Evolutionary conservation across 1,140 invertebrate species (phyloP), one percentile per base, ranked within the genome.

Genomic region (Bombus superbus): DNA sequence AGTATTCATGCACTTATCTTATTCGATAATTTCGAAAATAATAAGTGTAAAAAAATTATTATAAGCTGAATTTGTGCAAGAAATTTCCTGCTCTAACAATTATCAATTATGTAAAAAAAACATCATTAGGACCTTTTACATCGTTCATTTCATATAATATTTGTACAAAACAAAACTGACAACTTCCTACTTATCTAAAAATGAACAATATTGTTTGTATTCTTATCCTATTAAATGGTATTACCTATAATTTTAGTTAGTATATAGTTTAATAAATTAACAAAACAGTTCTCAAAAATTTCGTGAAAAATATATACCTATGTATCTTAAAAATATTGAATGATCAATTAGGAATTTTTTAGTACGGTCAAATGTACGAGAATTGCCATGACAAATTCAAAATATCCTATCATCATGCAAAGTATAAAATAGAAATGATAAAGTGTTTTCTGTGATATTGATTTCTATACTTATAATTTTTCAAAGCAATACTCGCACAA

Each of bases 41-140:
- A 38, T 57, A 53, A 53, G 47, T 8, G 6, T 53, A 53, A 22
- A 22, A 44, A 2, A 9, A 35, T 57, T 68, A 15, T 6, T 69
- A 75, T 18, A 57, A 68, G 18, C 47, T 53, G 1, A 57, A 59
- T 28, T 5, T 40, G 1, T 11, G 13, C 18, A 10, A n/a, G 15
- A 66, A 68, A 66, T 40, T 15, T 40, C 4, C 72, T 5, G 3
- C 25, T n/a, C 8, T 8, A 68, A 57, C 13, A 38, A 40, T 38
- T 25, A 22, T 11, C 66, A 57, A 53, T 28, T 15, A 40, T 25
- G 5, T 44, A 28, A 75, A 47, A 38, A 64, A 68, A 68, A 78
- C 25, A 69, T 69, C 44, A 35, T 28, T 18, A 28, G 28, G 47
- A 66, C 13, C 68, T 57, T 83, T 68, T 77, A 83, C 81, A 83